Evolutionary conservation across 1,140 invertebrate genomes (phyloP).

Genomic region (Bombus waltoni): DNA sequence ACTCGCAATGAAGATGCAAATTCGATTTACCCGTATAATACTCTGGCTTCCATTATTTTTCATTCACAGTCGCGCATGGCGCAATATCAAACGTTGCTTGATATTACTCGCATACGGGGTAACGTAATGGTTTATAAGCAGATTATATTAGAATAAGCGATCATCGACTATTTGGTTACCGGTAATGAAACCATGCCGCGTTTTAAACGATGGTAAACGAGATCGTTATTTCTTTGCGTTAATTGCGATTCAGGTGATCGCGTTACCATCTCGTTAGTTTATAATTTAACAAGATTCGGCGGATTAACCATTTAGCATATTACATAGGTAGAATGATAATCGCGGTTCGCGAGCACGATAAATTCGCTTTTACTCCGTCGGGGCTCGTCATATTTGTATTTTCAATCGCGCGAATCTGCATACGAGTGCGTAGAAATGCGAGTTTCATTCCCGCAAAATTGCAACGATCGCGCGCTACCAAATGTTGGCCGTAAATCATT

Average conservation of each 20-base stretch:
- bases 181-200: constrained; percentile 3
- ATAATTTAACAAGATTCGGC: constrained; percentile 34
- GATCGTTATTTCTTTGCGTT: constrained; percentile 35
- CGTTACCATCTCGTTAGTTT: constrained; percentile 28
- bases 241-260: constrained; percentile 3
- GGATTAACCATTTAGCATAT: constrained; percentile 22
- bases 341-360: background rate
- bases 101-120: constrained; percentile 1
- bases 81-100: background rate
- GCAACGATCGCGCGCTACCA: background rate
- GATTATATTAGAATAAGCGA: constrained; percentile 46
- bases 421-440: background rate
- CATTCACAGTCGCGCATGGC: background rate
- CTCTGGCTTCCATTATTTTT: constrained; percentile 14
- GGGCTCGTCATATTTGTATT: background rate
- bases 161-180: constrained; percentile 8
- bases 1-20: background rate
- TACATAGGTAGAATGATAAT: background rate
- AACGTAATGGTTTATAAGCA: constrained; percentile 27
- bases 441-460: background rate
- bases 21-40: background rate
- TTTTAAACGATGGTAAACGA: constrained; percentile 34
- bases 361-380: constrained; percentile 10
- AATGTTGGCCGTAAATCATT: background rate
- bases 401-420: constrained; percentile 7